Conservation (phyloP, 2,888 invertebrate species). For the Drosophila mettleri region DNA sequence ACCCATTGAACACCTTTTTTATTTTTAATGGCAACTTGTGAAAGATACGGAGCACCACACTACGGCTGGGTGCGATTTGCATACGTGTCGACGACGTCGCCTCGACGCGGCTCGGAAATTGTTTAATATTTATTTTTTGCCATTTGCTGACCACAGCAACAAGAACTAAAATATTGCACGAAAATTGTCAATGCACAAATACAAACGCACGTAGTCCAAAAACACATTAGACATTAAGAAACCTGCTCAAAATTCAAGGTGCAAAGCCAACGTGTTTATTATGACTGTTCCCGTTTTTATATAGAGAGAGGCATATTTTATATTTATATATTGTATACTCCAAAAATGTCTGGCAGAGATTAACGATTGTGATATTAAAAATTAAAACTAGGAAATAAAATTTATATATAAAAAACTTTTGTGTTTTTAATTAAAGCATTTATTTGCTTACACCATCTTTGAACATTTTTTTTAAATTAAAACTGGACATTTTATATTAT, state of each 20-base stretch:
- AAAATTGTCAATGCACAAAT: conserved; percentile 25
- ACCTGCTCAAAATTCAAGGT: conserved; percentile 44
- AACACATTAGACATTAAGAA: conserved; percentile 35
- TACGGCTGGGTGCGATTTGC: conserved; percentile 44
- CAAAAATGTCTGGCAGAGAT: conserved; percentile 3
- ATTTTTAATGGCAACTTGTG: conserved; percentile 30
- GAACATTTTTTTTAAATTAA: too few species aligned
- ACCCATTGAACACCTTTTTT: conserved; percentile 49
- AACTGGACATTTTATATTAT: too few species aligned
- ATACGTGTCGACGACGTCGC: conserved; percentile 37
- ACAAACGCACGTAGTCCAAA: conserved; percentile 30
- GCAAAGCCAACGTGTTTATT: conserved; percentile 27
- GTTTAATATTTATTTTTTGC: conserved; percentile 81
- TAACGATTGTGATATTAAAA: conserved; percentile 3
- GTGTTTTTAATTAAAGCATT: too few species aligned
- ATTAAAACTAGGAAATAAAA: background rate
- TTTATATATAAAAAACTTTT: too few species aligned
- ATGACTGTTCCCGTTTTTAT: conserved; percentile 17
- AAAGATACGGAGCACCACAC: conserved; percentile 20
- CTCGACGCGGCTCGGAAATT: conserved; percentile 40
- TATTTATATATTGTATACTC: background rate
- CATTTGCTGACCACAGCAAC: conserved; percentile 77
- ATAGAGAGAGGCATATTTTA: too few species aligned
- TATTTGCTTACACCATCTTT: too few species aligned
- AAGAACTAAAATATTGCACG: conserved; percentile 56